Base-by-base conservation (phyloP, 2,888 invertebrate species). In the Lasioglossum marginatum region DNA sequence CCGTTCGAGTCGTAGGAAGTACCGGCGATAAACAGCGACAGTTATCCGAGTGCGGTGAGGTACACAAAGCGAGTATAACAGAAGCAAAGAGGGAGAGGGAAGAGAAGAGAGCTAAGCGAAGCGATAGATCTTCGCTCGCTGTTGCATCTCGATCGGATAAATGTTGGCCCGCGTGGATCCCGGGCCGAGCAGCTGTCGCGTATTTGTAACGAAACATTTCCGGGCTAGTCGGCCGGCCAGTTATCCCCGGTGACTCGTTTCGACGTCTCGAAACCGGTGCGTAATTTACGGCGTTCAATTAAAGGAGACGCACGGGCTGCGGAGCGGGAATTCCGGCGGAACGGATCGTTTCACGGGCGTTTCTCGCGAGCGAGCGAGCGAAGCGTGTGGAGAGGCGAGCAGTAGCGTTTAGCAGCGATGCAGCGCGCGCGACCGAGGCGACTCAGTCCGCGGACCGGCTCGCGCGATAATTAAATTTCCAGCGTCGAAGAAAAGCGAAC, bases 391-490 rank as follows among this genome's bases (percentile, higher is more conserved):
- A 52, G 27, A 23, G 27, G 5, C 60, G 60, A 16, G 16, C 63
- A 31, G 31, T 2, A 16, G n/a, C 63, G 63, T 63, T 63, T 63
- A 52, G 23, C 10, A 2, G 31, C 31, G 63, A 2, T 63, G 27
- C 16, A 31, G 31, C 31, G 52, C 10, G 52, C 10, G 52, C 23
- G 23, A 23, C 23, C 63, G 63, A 63, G 27, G 16, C 6, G 60
- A 16, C 12, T 16, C 78, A 45, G 60, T 52, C 57, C 73, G 52
- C 31, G 52, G 78, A 57, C 63, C 79, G 78, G 71, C 77, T 88
- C 86, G 85, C 82, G 90, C 91, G 92, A 92, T 93, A 94, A 94
- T 93, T 93, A 92, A 93, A 93, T 93, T 92, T 92, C 88, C 91
- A 92, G 76, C 89, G 82, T 81, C 82, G 88, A 91, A 90, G 87